Evolutionary conservation across 92 coral and sea anemone genomes (phyloP), one percentile per base, ranked within the genome.

Genomic region (Umimayanthus chanpuru): DNA sequence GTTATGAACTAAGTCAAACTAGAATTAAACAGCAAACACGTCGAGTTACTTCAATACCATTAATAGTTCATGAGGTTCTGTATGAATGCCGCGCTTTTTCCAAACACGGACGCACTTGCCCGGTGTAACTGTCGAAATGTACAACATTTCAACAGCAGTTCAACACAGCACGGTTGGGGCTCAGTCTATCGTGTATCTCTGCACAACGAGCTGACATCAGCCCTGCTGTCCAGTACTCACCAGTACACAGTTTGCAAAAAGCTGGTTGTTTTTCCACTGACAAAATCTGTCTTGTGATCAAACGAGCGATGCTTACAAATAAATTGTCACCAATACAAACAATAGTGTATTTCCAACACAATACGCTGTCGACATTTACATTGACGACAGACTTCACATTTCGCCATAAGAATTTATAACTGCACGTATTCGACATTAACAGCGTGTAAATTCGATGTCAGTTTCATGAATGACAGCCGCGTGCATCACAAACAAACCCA

Each of bases 381-480:
- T 16, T 30, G 8, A 32, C 23, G 9, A 47, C 50, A 38, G 79
- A n/a, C 23, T 75, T 39, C 15, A 53, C 50, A 12, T 73, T 38
- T 40, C 10, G 39, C n/a, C 53, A 21, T 20, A 20, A 38, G 44
- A 75, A 39, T 39, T 75, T 75, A 36, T 11, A 16, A 39, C 53
- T 75, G 79, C 77, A 68, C 65, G 50, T 26, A 55, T 44, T 83
- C 12, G 29, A 50, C 67, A 68, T 71, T 70, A 26, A 44, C 79
- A 26, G n/a, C 26, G 77, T 47, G 78, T 39, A 40, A 82, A 82
- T 82, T 67, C 78, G 65, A 83, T 83, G 16, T 15, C 26, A 23
- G 28, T 70, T 28, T 68, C 66, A 18, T 26, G 40, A 25, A 70
- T 41, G 77, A 30, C 78, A 28, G 26, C 68, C 26, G 1, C 25